A percentile compares a stretch with the other conserved stretches of the same genome.
Conservation (phyloP, 1,140 invertebrate species). For the Orussus abietinus region DNA sequence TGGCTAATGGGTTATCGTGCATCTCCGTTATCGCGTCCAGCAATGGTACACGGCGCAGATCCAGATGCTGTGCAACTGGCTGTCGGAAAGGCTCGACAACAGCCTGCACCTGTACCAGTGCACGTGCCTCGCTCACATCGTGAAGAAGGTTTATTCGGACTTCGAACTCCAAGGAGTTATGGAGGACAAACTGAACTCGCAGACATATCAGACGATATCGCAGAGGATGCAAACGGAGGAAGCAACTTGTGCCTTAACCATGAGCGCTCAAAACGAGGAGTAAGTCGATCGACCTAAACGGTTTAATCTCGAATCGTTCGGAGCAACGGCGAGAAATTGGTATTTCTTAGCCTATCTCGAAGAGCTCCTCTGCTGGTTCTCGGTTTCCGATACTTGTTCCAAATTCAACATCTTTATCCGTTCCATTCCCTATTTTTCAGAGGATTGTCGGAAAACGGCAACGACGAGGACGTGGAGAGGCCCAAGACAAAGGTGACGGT, state of each 20-base stretch:
- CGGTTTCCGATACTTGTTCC: not conserved
- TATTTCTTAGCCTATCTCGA: no score
- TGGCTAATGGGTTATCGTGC: constrained; percentile 16
- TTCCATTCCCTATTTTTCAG: no score
- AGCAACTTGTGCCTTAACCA: constrained; percentile 85
- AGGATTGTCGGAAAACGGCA: constrained; percentile 58
- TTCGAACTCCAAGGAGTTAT: constrained; percentile 98
- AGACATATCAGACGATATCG: constrained; percentile 90
- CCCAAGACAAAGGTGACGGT: constrained; percentile 64
- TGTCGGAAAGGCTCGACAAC: constrained; percentile 89
- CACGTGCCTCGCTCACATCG: constrained; percentile 92
- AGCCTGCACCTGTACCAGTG: constrained; percentile 96
- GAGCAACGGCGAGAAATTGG: not conserved
- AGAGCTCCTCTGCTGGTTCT: no score
- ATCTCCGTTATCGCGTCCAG: no score
- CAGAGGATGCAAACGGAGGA: constrained; percentile 95
- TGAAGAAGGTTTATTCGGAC: constrained; percentile 99
- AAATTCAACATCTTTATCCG: not conserved
- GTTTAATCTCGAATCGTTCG: not conserved
- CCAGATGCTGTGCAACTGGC: constrained; percentile 90
- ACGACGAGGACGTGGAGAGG: constrained; percentile 60
- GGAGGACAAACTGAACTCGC: constrained; percentile 96
- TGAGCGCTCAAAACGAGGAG: constrained; percentile 70
- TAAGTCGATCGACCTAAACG: no score
- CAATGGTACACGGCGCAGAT: constrained; percentile 96